These are phyloP conservation scores for Horisme vitalbata DNA, from an alignment of 2,888 invertebrate species.

Conservation along the genomic window DNA sequence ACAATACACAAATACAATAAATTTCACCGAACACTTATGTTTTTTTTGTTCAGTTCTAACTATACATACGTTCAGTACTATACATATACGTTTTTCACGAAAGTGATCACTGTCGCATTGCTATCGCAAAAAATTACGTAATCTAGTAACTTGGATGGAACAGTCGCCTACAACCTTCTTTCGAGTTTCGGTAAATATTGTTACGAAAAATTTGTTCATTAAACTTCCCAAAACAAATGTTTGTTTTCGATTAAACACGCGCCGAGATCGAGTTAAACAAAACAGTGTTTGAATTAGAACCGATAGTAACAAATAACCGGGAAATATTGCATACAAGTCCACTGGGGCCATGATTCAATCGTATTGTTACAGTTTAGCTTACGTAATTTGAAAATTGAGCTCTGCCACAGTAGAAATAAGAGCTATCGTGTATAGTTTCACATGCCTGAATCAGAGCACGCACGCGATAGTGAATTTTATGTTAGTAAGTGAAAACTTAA, in stretches of 20 bases:
- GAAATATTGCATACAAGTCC: constrained; percentile 24
- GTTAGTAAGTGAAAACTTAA: no score
- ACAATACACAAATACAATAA: no score
- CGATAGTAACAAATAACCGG: constrained; percentile 17
- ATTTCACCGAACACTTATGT: no score
- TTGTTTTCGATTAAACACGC: constrained; percentile 24
- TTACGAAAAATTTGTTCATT: constrained; percentile 21
- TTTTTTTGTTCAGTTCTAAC: no score
- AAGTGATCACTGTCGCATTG: no score
- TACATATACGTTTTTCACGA: no score
- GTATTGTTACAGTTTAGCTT: constrained; percentile 29
- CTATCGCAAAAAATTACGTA: no score
- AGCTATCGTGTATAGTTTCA: no score
- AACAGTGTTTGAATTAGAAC: constrained; percentile 21
- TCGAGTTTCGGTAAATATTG: constrained; percentile 33
- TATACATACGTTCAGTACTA: no score
- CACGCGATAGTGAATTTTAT: no score
- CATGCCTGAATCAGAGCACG: no score
- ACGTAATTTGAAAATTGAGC: constrained; percentile 27
- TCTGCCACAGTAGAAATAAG: constrained; percentile 10
- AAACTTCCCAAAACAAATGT: constrained; percentile 23
- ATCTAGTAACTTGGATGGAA: no score
- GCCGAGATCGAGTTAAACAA: constrained; percentile 11
- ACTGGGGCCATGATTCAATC: constrained; percentile 22
- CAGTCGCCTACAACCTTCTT: constrained; percentile 29